Evolutionary conservation across 2,113 vertebrate species (phyloP).

Genomic region (Elaphurus davidianus): DNA sequence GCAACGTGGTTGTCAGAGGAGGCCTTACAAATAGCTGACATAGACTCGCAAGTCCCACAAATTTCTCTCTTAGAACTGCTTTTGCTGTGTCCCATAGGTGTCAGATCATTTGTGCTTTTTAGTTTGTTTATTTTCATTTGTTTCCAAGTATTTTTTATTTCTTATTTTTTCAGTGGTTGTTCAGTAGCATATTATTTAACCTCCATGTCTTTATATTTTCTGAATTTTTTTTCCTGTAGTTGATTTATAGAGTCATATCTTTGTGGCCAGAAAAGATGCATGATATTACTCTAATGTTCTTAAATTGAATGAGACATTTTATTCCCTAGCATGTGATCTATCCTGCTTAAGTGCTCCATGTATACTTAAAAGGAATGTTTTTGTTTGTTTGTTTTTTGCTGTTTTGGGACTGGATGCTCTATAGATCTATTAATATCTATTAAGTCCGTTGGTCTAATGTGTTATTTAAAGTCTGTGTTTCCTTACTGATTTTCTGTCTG

Average conservation of each 20-base stretch:
- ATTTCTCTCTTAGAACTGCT: neutral
- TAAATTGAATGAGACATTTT: neutral
- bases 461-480: neutral
- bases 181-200: neutral
- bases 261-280: neutral
- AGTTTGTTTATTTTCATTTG: neutral
- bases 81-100: neutral
- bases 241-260: neutral
- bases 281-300: neutral
- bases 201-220: neutral
- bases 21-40: neutral
- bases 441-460: neutral
- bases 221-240: neutral
- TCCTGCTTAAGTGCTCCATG: neutral
- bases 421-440: neutral
- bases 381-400: neutral
- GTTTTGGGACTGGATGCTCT: neutral
- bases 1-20: neutral
- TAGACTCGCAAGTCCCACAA: neutral
- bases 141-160: neutral
- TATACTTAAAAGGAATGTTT: neutral
- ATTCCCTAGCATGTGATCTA: neutral
- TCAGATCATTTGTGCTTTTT: neutral
- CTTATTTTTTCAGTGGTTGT: neutral
- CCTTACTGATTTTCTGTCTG: neutral